phyloP scores from a whole-genome alignment of 1,140 invertebrate genomes.

The Bombus affinis region DNA sequence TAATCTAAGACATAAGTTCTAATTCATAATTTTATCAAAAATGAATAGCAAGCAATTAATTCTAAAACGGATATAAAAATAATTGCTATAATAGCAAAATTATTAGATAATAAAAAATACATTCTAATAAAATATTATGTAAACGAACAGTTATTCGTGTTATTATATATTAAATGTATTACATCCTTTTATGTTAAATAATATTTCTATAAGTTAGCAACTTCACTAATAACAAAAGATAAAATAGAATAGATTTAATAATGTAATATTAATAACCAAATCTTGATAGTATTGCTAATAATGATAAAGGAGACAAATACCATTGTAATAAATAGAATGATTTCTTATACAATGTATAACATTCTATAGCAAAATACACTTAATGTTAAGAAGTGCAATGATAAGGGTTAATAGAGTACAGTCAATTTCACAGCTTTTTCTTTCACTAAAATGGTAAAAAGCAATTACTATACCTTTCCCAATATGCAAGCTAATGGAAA shows the following conservation, averaged over 20 bases:
- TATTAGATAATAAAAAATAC: constrained; percentile 3
- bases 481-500: constrained; percentile 81
- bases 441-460: constrained; percentile 61
- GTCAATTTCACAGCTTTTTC: constrained; percentile 44
- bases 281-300: constrained; percentile 28
- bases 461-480: constrained; percentile 79
- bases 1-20: constrained; percentile 1
- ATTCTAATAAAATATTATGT: neutral
- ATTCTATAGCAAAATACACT: constrained; percentile 44
- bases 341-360: constrained; percentile 42
- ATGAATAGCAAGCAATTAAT: neutral
- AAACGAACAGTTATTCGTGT: neutral
- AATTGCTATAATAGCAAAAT: constrained; percentile 11
- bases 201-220: constrained; percentile 18
- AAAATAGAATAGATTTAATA: constrained; percentile 11
- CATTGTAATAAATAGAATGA: constrained; percentile 13
- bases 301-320: neutral
- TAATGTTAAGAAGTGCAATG: constrained; percentile 24
- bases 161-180: neutral
- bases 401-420: constrained; percentile 8
- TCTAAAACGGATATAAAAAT: constrained; percentile 6
- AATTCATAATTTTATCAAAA: constrained; percentile 19
- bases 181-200: neutral
- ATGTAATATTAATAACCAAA: constrained; percentile 20
- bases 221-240: constrained; percentile 23